Evolutionary conservation across 2,888 invertebrate genomes (phyloP).

Genomic region (Chalcosyrphus nemorum): DNA sequence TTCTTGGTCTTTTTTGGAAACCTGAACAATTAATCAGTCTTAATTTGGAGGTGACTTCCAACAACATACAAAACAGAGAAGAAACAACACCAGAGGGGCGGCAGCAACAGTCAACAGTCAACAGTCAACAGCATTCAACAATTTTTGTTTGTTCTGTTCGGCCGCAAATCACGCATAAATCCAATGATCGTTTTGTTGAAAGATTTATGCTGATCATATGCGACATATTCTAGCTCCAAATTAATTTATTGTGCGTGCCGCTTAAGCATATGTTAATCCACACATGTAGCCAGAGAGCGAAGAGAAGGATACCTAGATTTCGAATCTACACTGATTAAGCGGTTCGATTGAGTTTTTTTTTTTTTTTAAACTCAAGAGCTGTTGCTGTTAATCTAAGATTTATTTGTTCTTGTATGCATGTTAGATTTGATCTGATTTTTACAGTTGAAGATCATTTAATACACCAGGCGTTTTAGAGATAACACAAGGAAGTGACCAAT

Average conservation of each 20-base stretch:
- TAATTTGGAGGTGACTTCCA: slow-evolving; percentile 61
- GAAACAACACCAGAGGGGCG: neutral
- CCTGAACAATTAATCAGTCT: slow-evolving; percentile 68
- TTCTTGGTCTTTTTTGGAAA: slow-evolving; percentile 19
- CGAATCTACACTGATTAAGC: slow-evolving; percentile 34
- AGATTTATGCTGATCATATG: slow-evolving; percentile 72
- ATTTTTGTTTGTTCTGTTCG: slow-evolving; percentile 33
- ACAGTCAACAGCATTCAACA: slow-evolving; percentile 11
- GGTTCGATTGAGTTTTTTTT: neutral
- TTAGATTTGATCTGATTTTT: slow-evolving; percentile 60
- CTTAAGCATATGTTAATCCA: slow-evolving; percentile 66
- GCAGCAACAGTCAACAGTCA: neutral
- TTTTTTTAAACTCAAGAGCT: neutral
- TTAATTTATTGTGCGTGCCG: slow-evolving; percentile 69
- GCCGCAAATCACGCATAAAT: slow-evolving; percentile 59
- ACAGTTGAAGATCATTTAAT: slow-evolving; percentile 26
- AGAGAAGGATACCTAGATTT: slow-evolving; percentile 12
- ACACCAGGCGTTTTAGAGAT: neutral
- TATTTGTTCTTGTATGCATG: slow-evolving; percentile 34
- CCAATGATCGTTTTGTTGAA: slow-evolving; percentile 63
- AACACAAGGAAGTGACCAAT: slow-evolving; percentile 31
- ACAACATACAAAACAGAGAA: neutral
- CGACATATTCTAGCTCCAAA: slow-evolving; percentile 50
- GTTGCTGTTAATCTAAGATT: slow-evolving; percentile 59
- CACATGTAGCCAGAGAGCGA: neutral